Evolutionary conservation across 2,888 invertebrate genomes (phyloP), one percentile per base, ranked within the genome.

Genomic region (Amiota minor): DNA sequence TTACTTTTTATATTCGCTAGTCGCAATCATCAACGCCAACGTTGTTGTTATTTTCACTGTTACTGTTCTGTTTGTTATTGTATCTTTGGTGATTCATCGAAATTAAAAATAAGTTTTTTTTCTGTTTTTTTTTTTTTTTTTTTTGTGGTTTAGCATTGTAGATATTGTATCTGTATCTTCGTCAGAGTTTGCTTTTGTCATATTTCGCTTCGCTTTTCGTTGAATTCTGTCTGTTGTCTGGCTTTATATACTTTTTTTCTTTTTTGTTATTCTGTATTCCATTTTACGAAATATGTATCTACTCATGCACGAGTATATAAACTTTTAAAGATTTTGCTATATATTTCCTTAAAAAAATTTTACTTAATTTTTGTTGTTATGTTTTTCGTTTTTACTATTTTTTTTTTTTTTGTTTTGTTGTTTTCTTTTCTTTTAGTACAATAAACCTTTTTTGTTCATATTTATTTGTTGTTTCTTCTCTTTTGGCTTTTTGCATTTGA

Each of bases 61-160:
- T 67, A 55, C 69, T 47, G 64, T n/a, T 49, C 53, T 45, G 45
- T 75, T 70, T 72, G 73, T 70, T 78, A 75, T 78, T 68, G 78
- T 74, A 12, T 67, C 74, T 76, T 77, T 77, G 81, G 73, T 85
- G 83, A 83, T 83, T 85, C 84, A 86, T 86, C 80, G 83, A 86
- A 86, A 86, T 86, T 86, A 83, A 79, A 83, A 83, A 83, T 86
- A 83, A 83, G 79, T 79, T 75, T 79, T 77, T 12, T 83, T 73
- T 77, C 76, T 78, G 76, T 81, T n/a, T n/a, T n/a, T n/a, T n/a
- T n/a, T n/a, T n/a, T n/a, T n/a, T n/a, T n/a, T n/a, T n/a, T n/a
- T n/a, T n/a, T n/a, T n/a, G n/a, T 75, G 77, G 79, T 81, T 81
- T 75, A 74, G 72, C 74, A 75, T 78, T 69, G 72, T 72, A 46